Evolutionary conservation across 35 echinoderm and acorn worm species (phyloP).

Genomic region (Ptychodera flava): DNA sequence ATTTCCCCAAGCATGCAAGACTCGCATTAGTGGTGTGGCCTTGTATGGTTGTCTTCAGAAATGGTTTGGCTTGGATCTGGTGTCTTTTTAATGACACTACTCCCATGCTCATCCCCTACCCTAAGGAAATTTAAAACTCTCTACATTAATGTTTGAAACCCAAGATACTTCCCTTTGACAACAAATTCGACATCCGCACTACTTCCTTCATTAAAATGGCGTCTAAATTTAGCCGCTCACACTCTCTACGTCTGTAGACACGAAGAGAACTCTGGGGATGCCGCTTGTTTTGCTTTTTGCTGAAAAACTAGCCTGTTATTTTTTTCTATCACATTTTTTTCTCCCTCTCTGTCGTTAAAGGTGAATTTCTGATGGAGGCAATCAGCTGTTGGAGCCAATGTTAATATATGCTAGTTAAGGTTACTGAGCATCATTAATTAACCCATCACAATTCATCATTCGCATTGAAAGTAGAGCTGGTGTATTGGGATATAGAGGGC

Average conservation of each 20-base stretch:
- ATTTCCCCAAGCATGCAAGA: background rate
- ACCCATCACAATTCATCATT: background rate
- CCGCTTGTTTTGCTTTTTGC: too few species aligned
- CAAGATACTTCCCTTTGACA: background rate
- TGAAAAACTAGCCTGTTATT: too few species aligned
- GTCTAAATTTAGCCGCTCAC: background rate
- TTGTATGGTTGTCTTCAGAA: background rate
- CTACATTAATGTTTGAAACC: background rate
- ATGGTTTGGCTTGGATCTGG: background rate
- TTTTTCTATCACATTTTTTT: too few species aligned
- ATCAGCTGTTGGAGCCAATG: too few species aligned
- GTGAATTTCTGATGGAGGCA: too few species aligned
- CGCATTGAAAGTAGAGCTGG: background rate
- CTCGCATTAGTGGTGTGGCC: background rate
- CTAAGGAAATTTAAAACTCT: background rate
- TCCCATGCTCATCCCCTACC: background rate
- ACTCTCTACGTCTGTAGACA: background rate
- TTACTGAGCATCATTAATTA: background rate
- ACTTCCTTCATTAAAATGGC: conserved; percentile 1
- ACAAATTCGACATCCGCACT: background rate
- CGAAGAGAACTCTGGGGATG: background rate
- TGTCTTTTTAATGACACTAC: background rate
- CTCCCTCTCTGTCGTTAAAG: too few species aligned
- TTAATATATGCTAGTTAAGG: background rate
- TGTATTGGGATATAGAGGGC: background rate